Evolutionary conservation across 2,797 vertebrate genomes (phyloP).

Genomic region (Enoplosus armatus): DNA sequence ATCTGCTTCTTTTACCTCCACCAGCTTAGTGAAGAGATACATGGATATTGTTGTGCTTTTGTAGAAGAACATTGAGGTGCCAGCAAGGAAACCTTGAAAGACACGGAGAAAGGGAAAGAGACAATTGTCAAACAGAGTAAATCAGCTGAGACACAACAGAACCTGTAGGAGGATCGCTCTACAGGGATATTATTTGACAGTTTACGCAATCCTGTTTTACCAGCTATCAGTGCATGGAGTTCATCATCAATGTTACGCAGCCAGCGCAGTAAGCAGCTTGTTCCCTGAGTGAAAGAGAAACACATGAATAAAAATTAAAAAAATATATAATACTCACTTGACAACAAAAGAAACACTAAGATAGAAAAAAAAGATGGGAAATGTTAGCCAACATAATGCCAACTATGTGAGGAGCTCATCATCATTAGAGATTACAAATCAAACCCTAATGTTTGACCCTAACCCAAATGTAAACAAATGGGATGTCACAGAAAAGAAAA

Average conservation of each 20-base stretch:
- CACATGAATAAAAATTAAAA: neutral
- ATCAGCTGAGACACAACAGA: neutral
- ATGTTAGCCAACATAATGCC: neutral
- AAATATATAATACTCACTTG: neutral
- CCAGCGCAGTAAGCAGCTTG: constrained; percentile 97
- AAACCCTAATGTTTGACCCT: too few relatives aligned
- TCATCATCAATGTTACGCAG: constrained; percentile 97
- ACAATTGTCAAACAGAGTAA: neutral
- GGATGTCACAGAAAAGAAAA: neutral
- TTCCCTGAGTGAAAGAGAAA: constrained; percentile 85
- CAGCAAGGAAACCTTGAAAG: constrained; percentile 93
- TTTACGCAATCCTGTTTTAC: constrained; percentile 78
- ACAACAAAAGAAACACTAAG: neutral
- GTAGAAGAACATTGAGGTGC: constrained; percentile 99
- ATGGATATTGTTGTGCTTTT: constrained; percentile 98
- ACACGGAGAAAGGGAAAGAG: constrained; percentile 17
- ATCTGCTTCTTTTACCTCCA: constrained; percentile 89
- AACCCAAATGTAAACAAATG: neutral
- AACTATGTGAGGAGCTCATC: neutral
- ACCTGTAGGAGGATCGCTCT: neutral
- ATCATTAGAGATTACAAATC: neutral
- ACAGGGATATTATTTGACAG: constrained; percentile 14
- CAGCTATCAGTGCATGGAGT: constrained; percentile 95
- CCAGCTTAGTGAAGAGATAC: constrained; percentile 98
- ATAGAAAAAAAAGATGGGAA: neutral